Conservation (phyloP, 1,140 invertebrate genomes). For the Caenorhabditis remanei region DNA sequence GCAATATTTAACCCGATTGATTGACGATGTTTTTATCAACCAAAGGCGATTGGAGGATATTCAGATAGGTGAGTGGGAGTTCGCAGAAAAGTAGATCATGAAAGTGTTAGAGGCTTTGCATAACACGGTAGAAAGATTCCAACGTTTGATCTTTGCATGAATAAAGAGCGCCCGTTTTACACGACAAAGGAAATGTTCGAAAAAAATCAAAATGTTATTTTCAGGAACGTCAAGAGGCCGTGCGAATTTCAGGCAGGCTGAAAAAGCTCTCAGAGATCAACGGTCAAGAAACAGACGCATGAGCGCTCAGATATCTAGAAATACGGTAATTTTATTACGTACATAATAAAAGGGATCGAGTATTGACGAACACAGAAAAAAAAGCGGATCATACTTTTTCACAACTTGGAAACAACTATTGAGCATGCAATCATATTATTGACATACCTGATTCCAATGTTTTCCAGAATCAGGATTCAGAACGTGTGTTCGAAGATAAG, state of each 20-base stretch:
- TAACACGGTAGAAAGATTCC: no score
- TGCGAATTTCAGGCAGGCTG: slow-evolving; percentile 33
- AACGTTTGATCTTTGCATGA: no score
- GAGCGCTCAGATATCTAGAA: neutral
- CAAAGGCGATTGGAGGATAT: slow-evolving; percentile 49
- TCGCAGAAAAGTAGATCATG: neutral
- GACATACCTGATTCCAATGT: neutral
- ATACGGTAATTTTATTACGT: slow-evolving; percentile 6
- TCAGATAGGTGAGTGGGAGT: slow-evolving; percentile 38
- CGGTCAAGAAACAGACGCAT: neutral
- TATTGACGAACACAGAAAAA: neutral
- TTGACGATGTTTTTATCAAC: slow-evolving; percentile 44
- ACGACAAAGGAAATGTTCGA: no score
- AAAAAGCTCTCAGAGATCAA: slow-evolving; percentile 28
- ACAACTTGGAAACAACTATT: no score
- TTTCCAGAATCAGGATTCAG: neutral
- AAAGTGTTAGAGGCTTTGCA: no score
- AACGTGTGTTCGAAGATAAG: neutral
- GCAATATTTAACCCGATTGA: slow-evolving; percentile 50
- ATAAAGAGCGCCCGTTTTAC: no score
- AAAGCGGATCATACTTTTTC: no score
- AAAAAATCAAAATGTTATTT: no score
- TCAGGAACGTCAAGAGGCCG: slow-evolving; percentile 28
- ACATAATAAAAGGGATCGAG: neutral
- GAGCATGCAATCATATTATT: no score